phyloP scores from a whole-genome alignment of 2,888 invertebrate genomes.

The Lochmaea capreae region DNA sequence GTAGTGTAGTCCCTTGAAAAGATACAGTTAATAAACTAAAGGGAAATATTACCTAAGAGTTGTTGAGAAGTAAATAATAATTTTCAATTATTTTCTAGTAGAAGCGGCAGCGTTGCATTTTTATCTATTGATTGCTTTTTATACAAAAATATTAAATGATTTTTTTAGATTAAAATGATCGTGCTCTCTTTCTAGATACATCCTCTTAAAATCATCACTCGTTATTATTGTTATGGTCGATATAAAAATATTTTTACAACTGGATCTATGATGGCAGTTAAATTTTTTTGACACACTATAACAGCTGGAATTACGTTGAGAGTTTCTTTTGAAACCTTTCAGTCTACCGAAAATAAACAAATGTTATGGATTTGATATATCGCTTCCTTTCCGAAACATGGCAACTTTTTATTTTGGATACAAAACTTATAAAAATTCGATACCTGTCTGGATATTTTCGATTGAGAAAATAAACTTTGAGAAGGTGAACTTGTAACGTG shows the following conservation, averaged over 20 bases:
- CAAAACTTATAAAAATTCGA: slow-evolving; percentile 8
- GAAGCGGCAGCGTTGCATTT: too few relatives aligned
- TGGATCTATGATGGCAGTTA: neutral
- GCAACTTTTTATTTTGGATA: slow-evolving; percentile 17
- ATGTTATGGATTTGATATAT: slow-evolving; percentile 12
- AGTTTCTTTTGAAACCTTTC: slow-evolving; percentile 5
- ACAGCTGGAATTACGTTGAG: slow-evolving; percentile 6
- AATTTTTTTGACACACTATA: slow-evolving; percentile 8
- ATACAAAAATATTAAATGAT: too few relatives aligned
- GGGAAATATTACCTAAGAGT: too few relatives aligned
- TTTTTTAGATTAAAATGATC: too few relatives aligned
- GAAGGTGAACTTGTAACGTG: slow-evolving; percentile 10
- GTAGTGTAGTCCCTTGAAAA: too few relatives aligned
- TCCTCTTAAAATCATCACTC: neutral
- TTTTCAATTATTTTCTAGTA: too few relatives aligned
- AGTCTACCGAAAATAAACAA: slow-evolving; percentile 17
- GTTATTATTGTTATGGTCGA: neutral
- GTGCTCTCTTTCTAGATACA: too few relatives aligned
- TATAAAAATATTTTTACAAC: neutral
- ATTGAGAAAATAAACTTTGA: slow-evolving; percentile 7
- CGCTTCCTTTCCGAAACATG: slow-evolving; percentile 16
- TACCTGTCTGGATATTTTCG: slow-evolving; percentile 14
- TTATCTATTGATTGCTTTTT: too few relatives aligned
- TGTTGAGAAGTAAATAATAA: too few relatives aligned
- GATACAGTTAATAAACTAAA: too few relatives aligned